phyloP scores from a whole-genome alignment of 2,797 vertebrate genomes.

The Parotocinclus haroldoi region DNA sequence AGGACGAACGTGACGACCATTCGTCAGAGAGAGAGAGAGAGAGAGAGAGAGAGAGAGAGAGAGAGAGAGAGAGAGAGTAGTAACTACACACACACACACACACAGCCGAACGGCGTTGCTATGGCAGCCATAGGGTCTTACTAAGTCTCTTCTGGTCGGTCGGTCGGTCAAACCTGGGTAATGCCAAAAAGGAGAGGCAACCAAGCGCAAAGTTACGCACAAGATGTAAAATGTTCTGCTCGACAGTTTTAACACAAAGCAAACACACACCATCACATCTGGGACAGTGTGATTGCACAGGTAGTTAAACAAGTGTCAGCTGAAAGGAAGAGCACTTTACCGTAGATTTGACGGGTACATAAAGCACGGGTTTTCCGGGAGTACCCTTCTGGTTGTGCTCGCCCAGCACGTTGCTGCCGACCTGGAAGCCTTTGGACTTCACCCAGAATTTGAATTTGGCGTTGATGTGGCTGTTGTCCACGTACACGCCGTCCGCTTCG shows the following conservation, averaged over 20 bases:
- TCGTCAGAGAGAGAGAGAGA: constrained; percentile 10
- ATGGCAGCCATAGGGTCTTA: too few species aligned
- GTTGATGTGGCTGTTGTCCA: constrained; percentile 85
- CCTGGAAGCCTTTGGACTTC: constrained; percentile 95
- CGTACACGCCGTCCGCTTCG: constrained; percentile 79
- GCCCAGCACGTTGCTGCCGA: constrained; percentile 82
- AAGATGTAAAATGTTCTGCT: constrained; percentile 3
- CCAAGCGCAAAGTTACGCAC: constrained; percentile 45
- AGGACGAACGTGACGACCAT: constrained; percentile 57
- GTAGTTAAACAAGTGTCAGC: constrained; percentile 37
- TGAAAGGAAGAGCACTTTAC: constrained; percentile 63
- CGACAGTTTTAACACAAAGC: constrained; percentile 32
- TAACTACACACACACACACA: constrained; percentile 52
- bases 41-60: too few species aligned
- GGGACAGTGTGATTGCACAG: constrained; percentile 16
- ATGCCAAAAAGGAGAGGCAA: constrained; percentile 50
- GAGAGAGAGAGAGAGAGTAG: too few species aligned
- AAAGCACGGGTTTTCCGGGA: constrained; percentile 82
- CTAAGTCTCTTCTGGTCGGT: constrained; percentile 65
- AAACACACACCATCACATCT: constrained; percentile 25
- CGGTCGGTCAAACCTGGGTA: constrained; percentile 60
- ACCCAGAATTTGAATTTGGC: constrained; percentile 99
- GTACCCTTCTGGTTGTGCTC: constrained; percentile 78
- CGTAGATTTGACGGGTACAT: constrained; percentile 91
- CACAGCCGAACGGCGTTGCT: constrained; percentile 74